A percentile compares a stretch with the other conserved stretches of the same genome.
These are phyloP conservation scores for Leptopterna dolabrata DNA, from an alignment of 2,888 invertebrate species.

Conservation along the genomic window DNA sequence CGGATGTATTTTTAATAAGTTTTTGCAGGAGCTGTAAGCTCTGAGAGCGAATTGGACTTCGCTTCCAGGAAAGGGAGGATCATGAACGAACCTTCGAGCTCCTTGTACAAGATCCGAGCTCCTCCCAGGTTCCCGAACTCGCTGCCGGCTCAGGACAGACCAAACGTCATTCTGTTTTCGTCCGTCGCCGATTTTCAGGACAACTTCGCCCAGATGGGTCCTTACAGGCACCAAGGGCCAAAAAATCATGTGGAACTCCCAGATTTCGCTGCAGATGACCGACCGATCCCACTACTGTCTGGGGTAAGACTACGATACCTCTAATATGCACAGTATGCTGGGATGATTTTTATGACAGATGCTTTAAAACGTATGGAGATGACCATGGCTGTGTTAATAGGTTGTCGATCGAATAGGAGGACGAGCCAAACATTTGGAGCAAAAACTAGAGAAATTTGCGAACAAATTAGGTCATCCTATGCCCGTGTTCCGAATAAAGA, in stretches of 20 bases:
- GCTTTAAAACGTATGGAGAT: too few species aligned
- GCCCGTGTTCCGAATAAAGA: too few species aligned
- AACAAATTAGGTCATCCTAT: too few species aligned
- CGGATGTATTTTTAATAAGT: background rate
- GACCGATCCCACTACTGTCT: background rate
- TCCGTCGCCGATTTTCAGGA: background rate
- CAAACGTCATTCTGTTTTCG: background rate
- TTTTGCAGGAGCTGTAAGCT: background rate
- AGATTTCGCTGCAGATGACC: conserved; percentile 11
- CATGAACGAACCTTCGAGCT: conserved; percentile 19
- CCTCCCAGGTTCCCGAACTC: conserved; percentile 24
- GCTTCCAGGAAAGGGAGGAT: conserved; percentile 16
- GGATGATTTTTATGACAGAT: too few species aligned
- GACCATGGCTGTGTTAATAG: too few species aligned
- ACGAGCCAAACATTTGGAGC: too few species aligned
- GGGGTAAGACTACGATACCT: background rate
- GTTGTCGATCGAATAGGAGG: too few species aligned
- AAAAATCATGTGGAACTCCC: background rate
- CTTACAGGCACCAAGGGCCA: background rate
- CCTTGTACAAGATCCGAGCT: background rate
- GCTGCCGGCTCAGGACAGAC: background rate
- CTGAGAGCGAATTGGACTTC: background rate
- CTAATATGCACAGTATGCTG: too few species aligned
- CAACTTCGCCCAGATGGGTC: conserved; percentile 20
- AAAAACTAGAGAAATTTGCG: too few species aligned